Conservation (phyloP, 2,113 vertebrate species). For the Pachycephala philippinensis region DNA sequence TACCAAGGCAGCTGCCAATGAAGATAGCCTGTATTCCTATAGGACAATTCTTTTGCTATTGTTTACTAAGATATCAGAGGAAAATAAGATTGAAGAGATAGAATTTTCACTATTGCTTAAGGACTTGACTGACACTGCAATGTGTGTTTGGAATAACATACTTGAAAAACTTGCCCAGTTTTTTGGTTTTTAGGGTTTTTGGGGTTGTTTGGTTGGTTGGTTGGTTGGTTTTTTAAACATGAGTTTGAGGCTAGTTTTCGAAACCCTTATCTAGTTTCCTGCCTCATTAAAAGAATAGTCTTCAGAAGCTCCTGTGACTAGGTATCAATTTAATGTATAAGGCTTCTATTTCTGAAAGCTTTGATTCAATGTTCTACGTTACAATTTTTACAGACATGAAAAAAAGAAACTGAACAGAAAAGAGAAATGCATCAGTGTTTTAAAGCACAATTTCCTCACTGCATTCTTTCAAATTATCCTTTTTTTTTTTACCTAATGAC, state of each 20-base stretch:
- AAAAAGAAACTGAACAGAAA: background rate
- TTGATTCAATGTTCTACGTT: background rate
- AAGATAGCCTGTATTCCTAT: background rate
- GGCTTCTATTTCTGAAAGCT: background rate
- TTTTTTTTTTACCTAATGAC: background rate
- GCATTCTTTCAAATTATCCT: background rate
- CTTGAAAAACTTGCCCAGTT: background rate
- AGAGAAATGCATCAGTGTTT: fast-evolving
- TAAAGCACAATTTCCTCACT: background rate
- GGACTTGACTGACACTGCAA: background rate
- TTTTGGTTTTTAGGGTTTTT: background rate
- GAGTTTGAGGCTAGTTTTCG: fast-evolving
- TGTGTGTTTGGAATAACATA: fast-evolving
- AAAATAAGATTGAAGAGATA: background rate
- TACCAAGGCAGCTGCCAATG: background rate
- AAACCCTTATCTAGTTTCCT: background rate
- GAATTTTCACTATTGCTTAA: background rate
- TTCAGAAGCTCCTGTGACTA: background rate
- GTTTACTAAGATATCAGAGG: background rate
- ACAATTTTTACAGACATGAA: background rate
- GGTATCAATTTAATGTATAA: background rate
- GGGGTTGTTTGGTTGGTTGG: no score
- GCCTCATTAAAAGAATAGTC: background rate
- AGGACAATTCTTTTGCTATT: background rate
- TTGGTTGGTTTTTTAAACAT: background rate